Conservation (phyloP, 1,140 invertebrate genomes). For the Drosophila littoralis region DNA sequence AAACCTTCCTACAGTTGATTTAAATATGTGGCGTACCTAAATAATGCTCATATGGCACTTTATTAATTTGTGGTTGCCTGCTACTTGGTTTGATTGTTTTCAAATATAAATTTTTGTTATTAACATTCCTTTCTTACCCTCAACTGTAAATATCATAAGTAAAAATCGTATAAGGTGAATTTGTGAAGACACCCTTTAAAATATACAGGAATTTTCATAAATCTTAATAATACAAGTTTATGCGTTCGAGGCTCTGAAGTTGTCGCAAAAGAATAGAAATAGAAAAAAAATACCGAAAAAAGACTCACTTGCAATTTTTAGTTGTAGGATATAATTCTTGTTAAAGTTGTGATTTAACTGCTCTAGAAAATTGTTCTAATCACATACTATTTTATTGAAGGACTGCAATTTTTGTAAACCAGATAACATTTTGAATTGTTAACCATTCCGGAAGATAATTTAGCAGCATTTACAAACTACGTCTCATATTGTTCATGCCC, state of each 20-base stretch:
- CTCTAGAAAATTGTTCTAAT: slow-evolving; percentile 33
- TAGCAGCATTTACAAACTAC: background rate
- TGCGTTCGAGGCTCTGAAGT: too few relatives aligned
- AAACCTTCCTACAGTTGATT: slow-evolving; percentile 84
- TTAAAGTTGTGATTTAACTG: background rate
- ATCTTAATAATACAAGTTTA: background rate
- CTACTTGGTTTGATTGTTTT: background rate
- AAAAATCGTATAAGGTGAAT: background rate
- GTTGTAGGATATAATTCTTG: background rate
- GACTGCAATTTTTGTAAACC: slow-evolving; percentile 23
- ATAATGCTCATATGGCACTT: slow-evolving; percentile 19
- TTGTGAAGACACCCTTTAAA: background rate
- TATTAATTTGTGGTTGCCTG: slow-evolving; percentile 4
- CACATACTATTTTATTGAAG: slow-evolving; percentile 50
- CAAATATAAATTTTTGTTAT: too few relatives aligned
- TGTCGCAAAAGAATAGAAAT: too few relatives aligned
- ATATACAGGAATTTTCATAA: background rate
- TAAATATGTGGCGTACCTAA: slow-evolving; percentile 78
- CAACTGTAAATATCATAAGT: background rate
- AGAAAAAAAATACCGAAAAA: too few relatives aligned
- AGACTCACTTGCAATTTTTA: too few relatives aligned
- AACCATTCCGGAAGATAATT: background rate
- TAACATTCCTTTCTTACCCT: too few relatives aligned
- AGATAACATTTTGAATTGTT: background rate
- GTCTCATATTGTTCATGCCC: slow-evolving; percentile 38